These are phyloP conservation scores for Brachionus plicatilis DNA, from an alignment of 1,140 invertebrate species.

Conservation along the genomic window DNA sequence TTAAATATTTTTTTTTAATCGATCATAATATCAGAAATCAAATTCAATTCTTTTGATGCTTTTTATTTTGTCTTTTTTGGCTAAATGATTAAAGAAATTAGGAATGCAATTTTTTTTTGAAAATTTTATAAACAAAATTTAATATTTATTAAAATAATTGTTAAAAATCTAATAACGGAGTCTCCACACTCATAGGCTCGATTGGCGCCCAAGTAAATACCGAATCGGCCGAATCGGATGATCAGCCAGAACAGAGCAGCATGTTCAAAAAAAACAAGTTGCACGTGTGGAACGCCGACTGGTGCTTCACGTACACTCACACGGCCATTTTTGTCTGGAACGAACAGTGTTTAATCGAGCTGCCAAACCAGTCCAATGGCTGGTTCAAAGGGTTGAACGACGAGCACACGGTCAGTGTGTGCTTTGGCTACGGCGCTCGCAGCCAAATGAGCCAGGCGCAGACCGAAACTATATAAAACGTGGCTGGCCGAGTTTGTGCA, in stretches of 20 bases:
- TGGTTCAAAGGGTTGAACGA: conserved; percentile 92
- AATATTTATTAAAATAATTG: too few relatives aligned
- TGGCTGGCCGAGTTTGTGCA: not conserved
- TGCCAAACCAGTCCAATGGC: conserved; percentile 95
- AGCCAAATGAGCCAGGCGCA: conserved; percentile 57
- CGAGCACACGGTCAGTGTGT: conserved; percentile 90
- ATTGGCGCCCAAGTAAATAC: not conserved
- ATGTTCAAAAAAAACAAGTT: conserved; percentile 69
- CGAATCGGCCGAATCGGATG: conserved; percentile 39
- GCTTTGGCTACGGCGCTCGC: conserved; percentile 94
- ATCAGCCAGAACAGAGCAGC: conserved; percentile 62
- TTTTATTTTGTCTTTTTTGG: too few relatives aligned
- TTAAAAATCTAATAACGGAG: too few relatives aligned
- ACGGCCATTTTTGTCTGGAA: conserved; percentile 94
- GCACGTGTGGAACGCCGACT: conserved; percentile 84
- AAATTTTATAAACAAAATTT: too few relatives aligned
- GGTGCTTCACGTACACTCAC: conserved; percentile 85
- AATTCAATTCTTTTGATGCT: too few relatives aligned
- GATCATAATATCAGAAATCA: too few relatives aligned
- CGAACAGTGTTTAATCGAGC: conserved; percentile 86
- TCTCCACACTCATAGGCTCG: conserved; percentile 41
- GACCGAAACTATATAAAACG: too few relatives aligned
- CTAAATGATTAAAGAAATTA: too few relatives aligned
- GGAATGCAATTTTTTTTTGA: too few relatives aligned
- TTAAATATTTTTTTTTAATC: too few relatives aligned